Conservation (phyloP, 2,888 invertebrate species). For the Exocentrus adspersus region DNA sequence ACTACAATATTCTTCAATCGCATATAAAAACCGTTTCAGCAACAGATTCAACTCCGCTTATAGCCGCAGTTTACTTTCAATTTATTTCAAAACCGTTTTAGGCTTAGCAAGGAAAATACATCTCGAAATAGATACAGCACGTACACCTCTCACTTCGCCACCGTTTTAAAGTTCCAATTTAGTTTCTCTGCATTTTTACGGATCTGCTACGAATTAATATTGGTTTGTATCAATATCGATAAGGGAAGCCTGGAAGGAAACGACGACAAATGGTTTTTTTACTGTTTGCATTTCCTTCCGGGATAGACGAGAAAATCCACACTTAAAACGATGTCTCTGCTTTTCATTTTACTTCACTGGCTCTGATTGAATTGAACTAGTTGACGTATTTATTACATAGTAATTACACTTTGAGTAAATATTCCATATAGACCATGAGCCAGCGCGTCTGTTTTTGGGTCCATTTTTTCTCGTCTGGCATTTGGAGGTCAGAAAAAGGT, state of each 20-base stretch:
- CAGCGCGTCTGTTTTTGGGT: too few relatives aligned
- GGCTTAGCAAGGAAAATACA: slow-evolving; percentile 44
- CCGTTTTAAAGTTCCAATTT: slow-evolving; percentile 48
- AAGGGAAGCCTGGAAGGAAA: slow-evolving; percentile 22
- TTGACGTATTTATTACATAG: too few relatives aligned
- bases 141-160: slow-evolving; percentile 37
- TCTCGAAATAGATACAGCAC: slow-evolving; percentile 40
- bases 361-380: slow-evolving; percentile 8
- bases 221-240: slow-evolving; percentile 42
- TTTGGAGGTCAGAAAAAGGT: too few relatives aligned
- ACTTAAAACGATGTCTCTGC: slow-evolving; percentile 4
- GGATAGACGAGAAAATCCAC: background rate
- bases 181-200: slow-evolving; percentile 44
- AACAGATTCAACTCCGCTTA: slow-evolving; percentile 42
- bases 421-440: too few relatives aligned
- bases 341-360: slow-evolving; percentile 1
- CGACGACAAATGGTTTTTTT: slow-evolving; percentile 32
- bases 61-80: slow-evolving; percentile 48
- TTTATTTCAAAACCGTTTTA: slow-evolving; percentile 46
- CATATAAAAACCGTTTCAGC: slow-evolving; percentile 39
- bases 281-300: slow-evolving; percentile 28
- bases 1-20: slow-evolving; percentile 38
- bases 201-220: slow-evolving; percentile 39
- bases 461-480: too few relatives aligned
- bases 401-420: too few relatives aligned